Base-by-base conservation (phyloP, 2,113 vertebrate species). In the Micromys minutus region DNA sequence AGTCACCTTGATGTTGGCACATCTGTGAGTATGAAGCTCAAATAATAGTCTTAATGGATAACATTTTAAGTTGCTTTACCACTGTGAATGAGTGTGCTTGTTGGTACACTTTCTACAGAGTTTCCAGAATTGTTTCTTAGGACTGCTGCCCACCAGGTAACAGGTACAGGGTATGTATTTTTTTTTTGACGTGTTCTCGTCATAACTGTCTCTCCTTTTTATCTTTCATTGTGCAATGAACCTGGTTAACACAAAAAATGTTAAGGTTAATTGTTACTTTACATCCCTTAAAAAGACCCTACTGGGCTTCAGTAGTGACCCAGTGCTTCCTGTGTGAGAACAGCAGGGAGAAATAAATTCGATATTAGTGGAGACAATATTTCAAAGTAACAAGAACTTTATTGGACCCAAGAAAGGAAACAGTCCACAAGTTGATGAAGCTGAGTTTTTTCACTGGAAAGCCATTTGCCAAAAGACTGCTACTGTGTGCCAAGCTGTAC, bases 191-290 rank as follows among this genome's bases (percentile, higher is more conserved):
- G 0, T 8, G 11, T 47, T 19, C 21, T 3, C 2, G 13, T 39
- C 81, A 5, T 61, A 29, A 92, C 26, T 61, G 75, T 34, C 29
- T 39, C 2, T 80, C 34, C 39, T 94, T 86, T 61, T 39, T 94
- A 76, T 77, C 76, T 95, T 69, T 81, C 26, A 0, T 0, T 86
- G 72, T 93, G 74, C 79, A 61, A 74, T 11, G 36, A 7, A 31
- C 47, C 83, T 87, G 67, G 83, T 79, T 91, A 71, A 45, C 69
- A 22, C 26, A 63, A 39, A 93, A 55, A 42, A 83, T 2, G 67
- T 84, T 57, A 75, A 94, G 92, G 55, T 89, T 96, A 93, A 87
- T 87, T 87, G 79, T 63, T 75, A 63, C 81, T 92, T 91, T n/a
- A 76, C 86, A 83, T 83, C n/a, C 61, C 50, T 91, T 74, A 29